Evolutionary conservation across 2,888 invertebrate genomes (phyloP).

Genomic region (Mesodorylaimus sp.): DNA sequence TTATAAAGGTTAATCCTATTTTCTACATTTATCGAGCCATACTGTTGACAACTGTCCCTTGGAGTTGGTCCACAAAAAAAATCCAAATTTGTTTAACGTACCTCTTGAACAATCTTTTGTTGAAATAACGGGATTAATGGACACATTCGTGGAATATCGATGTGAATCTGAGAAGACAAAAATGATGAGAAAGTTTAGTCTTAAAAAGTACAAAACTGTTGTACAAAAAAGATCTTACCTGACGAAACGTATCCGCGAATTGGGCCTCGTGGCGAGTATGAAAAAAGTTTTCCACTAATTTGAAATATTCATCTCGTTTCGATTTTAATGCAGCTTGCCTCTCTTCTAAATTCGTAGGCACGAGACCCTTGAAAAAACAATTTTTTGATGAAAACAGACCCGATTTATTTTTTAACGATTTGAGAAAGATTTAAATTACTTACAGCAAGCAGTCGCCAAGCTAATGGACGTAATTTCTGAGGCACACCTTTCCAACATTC

Average conservation of each 20-base stretch:
- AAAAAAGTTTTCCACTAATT: slow-evolving; percentile 86
- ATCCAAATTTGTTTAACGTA: slow-evolving; percentile 15
- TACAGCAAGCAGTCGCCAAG: slow-evolving; percentile 50
- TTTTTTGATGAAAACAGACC: not conserved
- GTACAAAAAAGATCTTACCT: slow-evolving; percentile 38
- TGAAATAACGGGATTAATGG: slow-evolving; percentile 89
- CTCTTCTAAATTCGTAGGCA: slow-evolving; percentile 75
- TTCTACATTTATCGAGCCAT: not conserved
- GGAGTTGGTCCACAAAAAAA: no score
- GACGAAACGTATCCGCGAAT: slow-evolving; percentile 77
- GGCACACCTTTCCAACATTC: slow-evolving; percentile 83
- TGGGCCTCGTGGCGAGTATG: slow-evolving; percentile 69
- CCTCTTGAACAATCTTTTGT: slow-evolving; percentile 64
- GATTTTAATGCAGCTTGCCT: slow-evolving; percentile 66
- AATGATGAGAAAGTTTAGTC: not conserved
- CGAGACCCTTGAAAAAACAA: slow-evolving; percentile 49
- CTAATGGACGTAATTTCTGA: slow-evolving; percentile 52
- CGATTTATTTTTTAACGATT: not conserved
- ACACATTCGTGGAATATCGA: slow-evolving; percentile 97
- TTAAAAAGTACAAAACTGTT: not conserved
- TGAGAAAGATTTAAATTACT: slow-evolving; percentile 22
- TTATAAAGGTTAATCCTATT: no score
- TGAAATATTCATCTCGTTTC: slow-evolving; percentile 86
- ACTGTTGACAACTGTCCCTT: not conserved
- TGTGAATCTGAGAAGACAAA: slow-evolving; percentile 57